These are phyloP conservation scores for Drosophila carrolli DNA, from an alignment of 1,140 invertebrate genomes.

Conservation along the genomic window DNA sequence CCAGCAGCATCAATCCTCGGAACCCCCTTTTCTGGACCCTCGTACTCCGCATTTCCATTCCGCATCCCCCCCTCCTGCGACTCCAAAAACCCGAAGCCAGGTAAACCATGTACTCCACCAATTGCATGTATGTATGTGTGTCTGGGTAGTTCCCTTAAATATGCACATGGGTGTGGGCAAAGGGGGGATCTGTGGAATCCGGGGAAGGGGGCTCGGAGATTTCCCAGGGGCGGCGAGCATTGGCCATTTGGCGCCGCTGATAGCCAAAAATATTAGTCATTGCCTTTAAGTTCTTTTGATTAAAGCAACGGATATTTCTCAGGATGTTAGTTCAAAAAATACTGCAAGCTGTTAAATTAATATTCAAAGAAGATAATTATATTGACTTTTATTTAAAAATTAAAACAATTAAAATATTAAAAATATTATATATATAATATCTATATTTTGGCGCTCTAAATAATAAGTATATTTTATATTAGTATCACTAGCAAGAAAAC, in stretches of 20 bases:
- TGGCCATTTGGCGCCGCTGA: slow-evolving; percentile 68
- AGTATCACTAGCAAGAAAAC: too few species aligned
- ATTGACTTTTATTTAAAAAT: too few species aligned
- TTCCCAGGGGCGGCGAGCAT: slow-evolving; percentile 16
- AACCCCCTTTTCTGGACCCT: background rate
- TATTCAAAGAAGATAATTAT: too few species aligned
- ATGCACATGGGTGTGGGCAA: slow-evolving; percentile 25
- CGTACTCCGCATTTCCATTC: background rate
- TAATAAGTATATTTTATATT: too few species aligned
- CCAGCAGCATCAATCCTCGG: slow-evolving; percentile 35
- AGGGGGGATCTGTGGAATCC: background rate
- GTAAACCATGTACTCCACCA: slow-evolving; percentile 47
- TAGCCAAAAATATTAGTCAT: slow-evolving; percentile 74
- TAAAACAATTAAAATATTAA: too few species aligned
- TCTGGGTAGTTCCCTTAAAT: slow-evolving; percentile 16
- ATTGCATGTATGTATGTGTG: slow-evolving; percentile 29
- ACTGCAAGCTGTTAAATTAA: too few species aligned
- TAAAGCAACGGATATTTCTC: slow-evolving; percentile 17
- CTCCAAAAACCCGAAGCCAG: slow-evolving; percentile 42
- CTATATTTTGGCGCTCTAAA: too few species aligned
- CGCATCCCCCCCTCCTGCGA: background rate
- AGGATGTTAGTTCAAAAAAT: background rate
- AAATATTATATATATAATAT: too few species aligned
- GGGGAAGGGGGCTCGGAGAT: background rate
- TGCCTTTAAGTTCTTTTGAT: slow-evolving; percentile 70